phyloP scores from a whole-genome alignment of 2,113 vertebrate genomes.

The Varanus salvator region DNA sequence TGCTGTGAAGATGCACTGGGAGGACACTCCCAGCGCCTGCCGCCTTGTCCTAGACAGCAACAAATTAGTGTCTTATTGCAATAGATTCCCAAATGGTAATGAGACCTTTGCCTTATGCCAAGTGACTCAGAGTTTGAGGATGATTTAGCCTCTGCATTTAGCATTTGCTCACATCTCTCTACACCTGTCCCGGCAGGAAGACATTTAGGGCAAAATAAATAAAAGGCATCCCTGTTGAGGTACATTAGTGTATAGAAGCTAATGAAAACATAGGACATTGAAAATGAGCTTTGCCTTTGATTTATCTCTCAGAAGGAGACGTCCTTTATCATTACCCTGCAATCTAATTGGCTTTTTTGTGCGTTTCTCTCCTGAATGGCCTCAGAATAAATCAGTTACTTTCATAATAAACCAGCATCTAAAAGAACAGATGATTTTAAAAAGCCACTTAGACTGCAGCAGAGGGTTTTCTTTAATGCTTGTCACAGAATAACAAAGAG shows the following conservation, averaged over 20 bases:
- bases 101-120: neutral
- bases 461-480: neutral
- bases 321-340: slow-evolving; percentile 13
- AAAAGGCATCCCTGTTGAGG: slow-evolving; percentile 26
- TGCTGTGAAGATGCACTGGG: neutral
- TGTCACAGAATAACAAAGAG: slow-evolving; percentile 29
- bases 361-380: slow-evolving; percentile 31
- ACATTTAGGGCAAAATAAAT: slow-evolving; percentile 34
- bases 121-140: neutral
- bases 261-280: slow-evolving; percentile 57
- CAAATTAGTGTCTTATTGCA: neutral
- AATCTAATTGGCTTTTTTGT: neutral
- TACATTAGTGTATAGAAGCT: slow-evolving; percentile 39
- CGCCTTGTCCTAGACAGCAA: neutral
- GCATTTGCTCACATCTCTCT: neutral
- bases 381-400: slow-evolving; percentile 25
- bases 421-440: slow-evolving; percentile 21
- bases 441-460: neutral
- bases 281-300: slow-evolving; percentile 43
- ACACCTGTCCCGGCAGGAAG: slow-evolving; percentile 26
- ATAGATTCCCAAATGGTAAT: neutral
- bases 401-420: slow-evolving; percentile 19
- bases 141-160: slow-evolving; percentile 3
- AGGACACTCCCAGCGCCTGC: neutral
- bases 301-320: slow-evolving; percentile 38